Conservation (phyloP, 2,888 invertebrate genomes). For the Amitus sp. region DNA sequence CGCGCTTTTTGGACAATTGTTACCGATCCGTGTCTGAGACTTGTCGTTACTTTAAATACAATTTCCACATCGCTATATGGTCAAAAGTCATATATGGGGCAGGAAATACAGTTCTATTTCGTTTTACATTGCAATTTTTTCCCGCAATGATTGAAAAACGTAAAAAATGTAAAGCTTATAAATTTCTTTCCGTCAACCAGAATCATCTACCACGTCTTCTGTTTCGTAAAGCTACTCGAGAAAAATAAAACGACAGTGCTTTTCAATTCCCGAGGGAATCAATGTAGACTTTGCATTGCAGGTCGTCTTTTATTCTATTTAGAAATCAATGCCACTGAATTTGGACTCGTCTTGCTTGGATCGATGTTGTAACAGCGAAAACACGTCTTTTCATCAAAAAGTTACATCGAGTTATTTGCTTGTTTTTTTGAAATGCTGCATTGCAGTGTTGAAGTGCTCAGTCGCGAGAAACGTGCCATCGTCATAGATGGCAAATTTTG, state of each 20-base stretch:
- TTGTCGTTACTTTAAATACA: no score
- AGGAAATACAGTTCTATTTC: no score
- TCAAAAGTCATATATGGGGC: no score
- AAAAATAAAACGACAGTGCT: constrained; percentile 27
- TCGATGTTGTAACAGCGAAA: neutral
- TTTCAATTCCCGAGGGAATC: constrained; percentile 20
- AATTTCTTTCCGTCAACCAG: no score
- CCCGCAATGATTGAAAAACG: no score
- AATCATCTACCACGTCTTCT: constrained; percentile 33
- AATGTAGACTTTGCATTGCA: constrained; percentile 23
- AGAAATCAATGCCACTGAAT: constrained; percentile 9
- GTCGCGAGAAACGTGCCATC: neutral
- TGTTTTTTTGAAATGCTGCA: neutral
- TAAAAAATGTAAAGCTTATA: no score
- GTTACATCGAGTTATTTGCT: neutral
- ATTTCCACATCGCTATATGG: no score
- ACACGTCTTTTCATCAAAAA: neutral
- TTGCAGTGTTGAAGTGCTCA: neutral
- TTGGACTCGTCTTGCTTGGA: neutral
- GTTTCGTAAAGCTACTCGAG: constrained; percentile 32
- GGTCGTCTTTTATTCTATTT: constrained; percentile 20
- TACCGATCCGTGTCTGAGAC: no score
- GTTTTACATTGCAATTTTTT: no score
- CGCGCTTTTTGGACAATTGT: constrained; percentile 23
- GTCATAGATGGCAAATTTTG: neutral